Conservation (phyloP, 2,888 invertebrate genomes). For the Dolomedes plantarius region DNA sequence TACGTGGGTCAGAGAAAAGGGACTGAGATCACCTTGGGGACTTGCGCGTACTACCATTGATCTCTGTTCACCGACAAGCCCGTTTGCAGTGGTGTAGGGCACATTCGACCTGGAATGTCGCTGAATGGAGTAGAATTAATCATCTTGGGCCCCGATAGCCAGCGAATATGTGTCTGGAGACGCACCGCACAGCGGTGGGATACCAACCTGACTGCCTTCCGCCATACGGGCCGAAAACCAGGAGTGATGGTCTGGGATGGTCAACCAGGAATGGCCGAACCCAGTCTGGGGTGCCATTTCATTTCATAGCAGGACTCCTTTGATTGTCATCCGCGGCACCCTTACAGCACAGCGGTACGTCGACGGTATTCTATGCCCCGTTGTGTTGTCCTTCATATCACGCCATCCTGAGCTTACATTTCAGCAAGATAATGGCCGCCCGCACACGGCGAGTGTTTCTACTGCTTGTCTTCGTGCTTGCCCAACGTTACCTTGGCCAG, state of each 20-base stretch:
- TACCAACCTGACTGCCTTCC: background rate
- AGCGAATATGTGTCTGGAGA: background rate
- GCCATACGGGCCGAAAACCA: background rate
- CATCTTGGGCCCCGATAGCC: background rate
- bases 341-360: too few species aligned
- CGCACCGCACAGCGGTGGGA: background rate
- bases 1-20: conserved; percentile 1
- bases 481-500: too few species aligned
- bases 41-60: background rate
- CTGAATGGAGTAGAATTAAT: background rate
- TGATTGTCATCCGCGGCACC: too few species aligned
- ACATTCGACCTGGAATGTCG: background rate
- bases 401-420: too few species aligned
- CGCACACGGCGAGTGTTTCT: too few species aligned
- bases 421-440: too few species aligned
- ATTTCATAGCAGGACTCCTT: too few species aligned
- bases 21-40: conserved; percentile 8
- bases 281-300: too few species aligned
- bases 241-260: background rate
- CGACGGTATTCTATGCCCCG: too few species aligned
- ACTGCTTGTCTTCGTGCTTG: too few species aligned
- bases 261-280: too few species aligned
- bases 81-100: background rate
- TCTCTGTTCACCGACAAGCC: background rate
- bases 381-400: too few species aligned